phyloP scores from a whole-genome alignment of 2,113 vertebrate genomes.

The Grus americana region DNA sequence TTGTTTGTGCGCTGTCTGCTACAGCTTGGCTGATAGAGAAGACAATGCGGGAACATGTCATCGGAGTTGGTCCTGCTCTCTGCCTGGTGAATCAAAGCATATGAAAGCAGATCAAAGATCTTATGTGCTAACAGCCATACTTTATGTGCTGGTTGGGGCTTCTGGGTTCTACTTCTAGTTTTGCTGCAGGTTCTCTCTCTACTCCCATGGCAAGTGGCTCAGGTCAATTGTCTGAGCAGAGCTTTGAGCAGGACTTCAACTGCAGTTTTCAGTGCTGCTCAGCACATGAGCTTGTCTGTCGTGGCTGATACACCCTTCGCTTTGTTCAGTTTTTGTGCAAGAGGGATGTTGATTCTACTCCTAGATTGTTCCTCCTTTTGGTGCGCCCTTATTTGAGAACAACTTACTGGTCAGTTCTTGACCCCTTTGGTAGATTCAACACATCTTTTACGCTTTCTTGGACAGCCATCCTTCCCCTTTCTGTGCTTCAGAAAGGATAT shows the following conservation, averaged over 20 bases:
- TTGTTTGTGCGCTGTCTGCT: rapidly evolving
- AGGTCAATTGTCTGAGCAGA: neutral
- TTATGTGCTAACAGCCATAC: neutral
- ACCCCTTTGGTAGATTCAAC: neutral
- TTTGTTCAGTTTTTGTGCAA: neutral
- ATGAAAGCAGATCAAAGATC: neutral
- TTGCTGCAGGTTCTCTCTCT: neutral
- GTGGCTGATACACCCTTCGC: neutral
- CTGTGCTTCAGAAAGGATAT: neutral
- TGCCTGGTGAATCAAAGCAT: neutral
- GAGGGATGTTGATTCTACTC: neutral
- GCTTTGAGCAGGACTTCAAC: neutral
- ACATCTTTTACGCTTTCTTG: neutral
- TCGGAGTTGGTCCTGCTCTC: neutral
- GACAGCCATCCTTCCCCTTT: neutral
- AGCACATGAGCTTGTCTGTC: neutral
- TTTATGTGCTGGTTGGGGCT: neutral
- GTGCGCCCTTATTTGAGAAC: neutral
- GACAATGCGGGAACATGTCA: neutral
- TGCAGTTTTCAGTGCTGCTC: neutral
- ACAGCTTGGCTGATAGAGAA: neutral
- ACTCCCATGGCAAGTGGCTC: neutral
- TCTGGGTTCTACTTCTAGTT: neutral
- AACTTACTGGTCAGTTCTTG: neutral
- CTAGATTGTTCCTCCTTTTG: neutral